These are phyloP conservation scores for Platycheirus rosarum DNA, from an alignment of 2,888 invertebrate genomes.

Conservation along the genomic window DNA sequence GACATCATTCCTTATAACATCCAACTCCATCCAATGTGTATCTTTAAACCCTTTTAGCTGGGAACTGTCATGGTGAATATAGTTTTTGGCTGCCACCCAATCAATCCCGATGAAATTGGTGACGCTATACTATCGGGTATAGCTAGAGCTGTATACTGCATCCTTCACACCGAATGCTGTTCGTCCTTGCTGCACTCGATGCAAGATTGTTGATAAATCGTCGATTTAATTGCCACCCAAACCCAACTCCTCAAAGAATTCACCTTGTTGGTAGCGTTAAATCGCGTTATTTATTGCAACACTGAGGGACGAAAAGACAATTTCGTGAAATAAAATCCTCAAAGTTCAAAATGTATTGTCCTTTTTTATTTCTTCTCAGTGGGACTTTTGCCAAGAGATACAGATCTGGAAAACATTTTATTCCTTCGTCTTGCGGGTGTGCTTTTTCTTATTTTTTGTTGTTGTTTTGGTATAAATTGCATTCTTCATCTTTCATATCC, in stretches of 20 bases:
- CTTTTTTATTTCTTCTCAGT: constrained; percentile 1
- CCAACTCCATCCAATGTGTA: not conserved
- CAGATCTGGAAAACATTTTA: constrained; percentile 3
- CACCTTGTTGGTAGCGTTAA: constrained; percentile 49
- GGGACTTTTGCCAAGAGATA: constrained; percentile 57
- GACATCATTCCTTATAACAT: not conserved
- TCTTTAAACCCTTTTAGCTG: constrained; percentile 5
- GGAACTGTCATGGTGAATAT: constrained; percentile 33
- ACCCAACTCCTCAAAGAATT: constrained; percentile 6
- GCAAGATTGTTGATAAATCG: constrained; percentile 61
- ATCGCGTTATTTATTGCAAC: constrained; percentile 32
- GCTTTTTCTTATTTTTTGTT: not conserved
- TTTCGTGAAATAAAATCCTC: constrained; percentile 19
- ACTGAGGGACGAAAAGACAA: constrained; percentile 2
- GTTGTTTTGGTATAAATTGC: constrained; percentile 28
- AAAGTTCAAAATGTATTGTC: constrained; percentile 45
- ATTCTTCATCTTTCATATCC: constrained; percentile 17
- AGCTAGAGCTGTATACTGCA: not conserved
- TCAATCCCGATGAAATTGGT: constrained; percentile 61
- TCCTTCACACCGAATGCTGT: not conserved
- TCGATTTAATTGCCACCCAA: constrained; percentile 53
- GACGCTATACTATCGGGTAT: constrained; percentile 28
- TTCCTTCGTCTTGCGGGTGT: constrained; percentile 8
- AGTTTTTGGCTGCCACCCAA: constrained; percentile 63
- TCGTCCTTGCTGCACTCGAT: constrained; percentile 35